phyloP scores from a whole-genome alignment of 2,888 invertebrate genomes.

The Ctena decussata region DNA sequence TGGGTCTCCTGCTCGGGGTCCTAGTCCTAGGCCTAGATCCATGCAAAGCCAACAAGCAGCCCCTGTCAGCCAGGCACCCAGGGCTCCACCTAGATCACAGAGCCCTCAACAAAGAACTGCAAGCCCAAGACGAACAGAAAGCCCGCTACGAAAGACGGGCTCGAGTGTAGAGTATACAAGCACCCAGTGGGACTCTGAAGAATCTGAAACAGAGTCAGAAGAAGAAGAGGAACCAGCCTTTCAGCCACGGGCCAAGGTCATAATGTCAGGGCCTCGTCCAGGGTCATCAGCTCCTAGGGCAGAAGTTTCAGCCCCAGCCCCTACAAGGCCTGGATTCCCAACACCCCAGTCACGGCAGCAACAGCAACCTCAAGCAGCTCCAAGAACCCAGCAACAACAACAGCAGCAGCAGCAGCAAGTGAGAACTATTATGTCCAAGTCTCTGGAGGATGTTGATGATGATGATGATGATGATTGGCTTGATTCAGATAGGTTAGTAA shows the following conservation, averaged over 20 bases:
- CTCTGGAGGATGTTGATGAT: slow-evolving; percentile 67
- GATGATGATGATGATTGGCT: slow-evolving; percentile 72
- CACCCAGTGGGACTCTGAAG: slow-evolving; percentile 81
- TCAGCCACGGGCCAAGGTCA: slow-evolving; percentile 36
- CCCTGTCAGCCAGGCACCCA: slow-evolving; percentile 9
- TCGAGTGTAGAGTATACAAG: slow-evolving; percentile 81
- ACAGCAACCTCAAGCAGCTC: slow-evolving; percentile 57
- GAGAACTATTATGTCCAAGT: slow-evolving; percentile 70
- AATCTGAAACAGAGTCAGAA: slow-evolving; percentile 71
- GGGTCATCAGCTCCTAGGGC: slow-evolving; percentile 41
- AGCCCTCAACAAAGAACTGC: slow-evolving; percentile 64
- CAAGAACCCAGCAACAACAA: slow-evolving; percentile 18
- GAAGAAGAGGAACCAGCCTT: slow-evolving; percentile 90
- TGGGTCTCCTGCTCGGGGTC: slow-evolving; percentile 57
- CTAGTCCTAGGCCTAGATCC: slow-evolving; percentile 48
- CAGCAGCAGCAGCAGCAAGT: slow-evolving; percentile 60
- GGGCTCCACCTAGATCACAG: slow-evolving; percentile 58
- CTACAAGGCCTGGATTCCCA: slow-evolving; percentile 43
- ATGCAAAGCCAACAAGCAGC: not conserved
- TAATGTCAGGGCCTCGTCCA: slow-evolving; percentile 42
- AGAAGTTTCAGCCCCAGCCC: slow-evolving; percentile 39
- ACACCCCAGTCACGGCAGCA: slow-evolving; percentile 53
- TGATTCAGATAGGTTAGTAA: slow-evolving; percentile 72
- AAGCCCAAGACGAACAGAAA: slow-evolving; percentile 50
- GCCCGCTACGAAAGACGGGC: slow-evolving; percentile 60